phyloP scores from a whole-genome alignment of 2,797 vertebrate species.

The Pelobates cultripes region DNA sequence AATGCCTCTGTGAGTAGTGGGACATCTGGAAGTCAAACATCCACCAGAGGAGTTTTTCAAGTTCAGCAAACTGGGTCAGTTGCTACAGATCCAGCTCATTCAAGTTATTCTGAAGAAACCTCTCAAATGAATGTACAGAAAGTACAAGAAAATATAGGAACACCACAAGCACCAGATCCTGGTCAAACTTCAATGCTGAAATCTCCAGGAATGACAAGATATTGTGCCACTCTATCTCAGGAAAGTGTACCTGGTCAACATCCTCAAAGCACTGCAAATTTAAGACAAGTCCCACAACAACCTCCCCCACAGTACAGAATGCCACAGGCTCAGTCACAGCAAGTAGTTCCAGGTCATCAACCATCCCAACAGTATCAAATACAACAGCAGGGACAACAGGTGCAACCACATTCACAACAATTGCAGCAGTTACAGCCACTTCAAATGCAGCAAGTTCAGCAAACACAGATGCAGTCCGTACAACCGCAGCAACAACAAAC shows the following conservation, averaged over 20 bases:
- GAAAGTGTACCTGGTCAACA: constrained; percentile 18
- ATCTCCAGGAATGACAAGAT: constrained; percentile 28
- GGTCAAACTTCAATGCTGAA: constrained; percentile 35
- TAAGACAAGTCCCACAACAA: constrained; percentile 29
- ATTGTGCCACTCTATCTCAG: constrained; percentile 19
- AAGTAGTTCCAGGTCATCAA: constrained; percentile 11
- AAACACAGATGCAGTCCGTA: not conserved
- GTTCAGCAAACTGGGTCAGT: not conserved
- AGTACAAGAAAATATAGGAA: not conserved
- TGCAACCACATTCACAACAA: constrained; percentile 18
- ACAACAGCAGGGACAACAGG: constrained; percentile 14
- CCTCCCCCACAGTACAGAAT: constrained; percentile 45
- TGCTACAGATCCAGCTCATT: constrained; percentile 58
- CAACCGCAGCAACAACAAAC: not conserved
- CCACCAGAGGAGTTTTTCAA: constrained; percentile 59
- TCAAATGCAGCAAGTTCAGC: constrained; percentile 24
- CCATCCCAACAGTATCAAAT: constrained; percentile 13
- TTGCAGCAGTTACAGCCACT: constrained; percentile 13
- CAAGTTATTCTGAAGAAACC: constrained; percentile 35
- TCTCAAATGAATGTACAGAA: constrained; percentile 18
- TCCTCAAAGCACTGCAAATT: constrained; percentile 13
- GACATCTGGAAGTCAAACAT: constrained; percentile 46
- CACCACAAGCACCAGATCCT: constrained; percentile 15
- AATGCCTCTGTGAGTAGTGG: constrained; percentile 40
- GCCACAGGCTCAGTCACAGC: constrained; percentile 10